Evolutionary conservation across 2,113 vertebrate species (phyloP).

Genomic region (Hippocampus zosterae): DNA sequence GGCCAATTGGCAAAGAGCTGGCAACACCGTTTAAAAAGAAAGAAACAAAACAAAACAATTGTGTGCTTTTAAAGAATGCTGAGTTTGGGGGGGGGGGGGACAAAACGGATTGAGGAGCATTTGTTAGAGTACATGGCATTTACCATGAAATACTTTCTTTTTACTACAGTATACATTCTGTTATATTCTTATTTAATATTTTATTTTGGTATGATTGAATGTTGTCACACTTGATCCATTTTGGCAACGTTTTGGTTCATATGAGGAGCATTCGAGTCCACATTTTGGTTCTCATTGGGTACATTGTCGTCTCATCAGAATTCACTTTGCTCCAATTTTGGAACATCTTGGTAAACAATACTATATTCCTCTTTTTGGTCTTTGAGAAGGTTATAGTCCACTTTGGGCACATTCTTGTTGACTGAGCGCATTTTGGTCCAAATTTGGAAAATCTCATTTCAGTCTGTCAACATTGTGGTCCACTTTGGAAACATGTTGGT

Average conservation of each 20-base stretch:
- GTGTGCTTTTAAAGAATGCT: conserved; percentile 23
- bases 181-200: no score
- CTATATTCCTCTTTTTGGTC: neutral
- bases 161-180: no score
- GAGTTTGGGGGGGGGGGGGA: neutral
- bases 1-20: conserved; percentile 32
- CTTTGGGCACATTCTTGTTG: neutral
- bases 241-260: neutral
- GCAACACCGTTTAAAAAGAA: conserved; percentile 25
- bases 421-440: neutral
- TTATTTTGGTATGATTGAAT: neutral
- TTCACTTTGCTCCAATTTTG: neutral
- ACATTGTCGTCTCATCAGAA: neutral
- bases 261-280: neutral
- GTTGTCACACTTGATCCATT: neutral
- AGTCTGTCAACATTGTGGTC: neutral
- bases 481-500: neutral
- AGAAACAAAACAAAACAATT: neutral
- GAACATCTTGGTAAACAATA: no score
- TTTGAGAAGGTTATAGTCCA: neutral
- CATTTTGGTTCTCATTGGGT: neutral
- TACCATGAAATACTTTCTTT: neutral
- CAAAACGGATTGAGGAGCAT: neutral
- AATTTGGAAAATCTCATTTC: no score
- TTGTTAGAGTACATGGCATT: neutral